Conservation (phyloP, 2,113 vertebrate genomes). For the Chloropsis cyanopogon region DNA sequence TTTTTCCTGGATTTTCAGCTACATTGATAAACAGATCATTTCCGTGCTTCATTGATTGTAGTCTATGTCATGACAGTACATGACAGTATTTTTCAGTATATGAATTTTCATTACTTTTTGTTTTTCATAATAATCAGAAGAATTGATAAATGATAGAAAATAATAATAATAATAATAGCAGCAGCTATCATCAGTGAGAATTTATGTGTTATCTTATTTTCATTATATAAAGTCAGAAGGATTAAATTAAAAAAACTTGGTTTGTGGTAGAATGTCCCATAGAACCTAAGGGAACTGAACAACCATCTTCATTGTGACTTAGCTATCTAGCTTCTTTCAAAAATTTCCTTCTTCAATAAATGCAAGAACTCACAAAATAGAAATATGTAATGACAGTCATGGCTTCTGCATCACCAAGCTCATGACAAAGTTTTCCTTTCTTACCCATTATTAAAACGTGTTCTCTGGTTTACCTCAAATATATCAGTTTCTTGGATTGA, state of each 20-base stretch:
- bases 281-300: background rate
- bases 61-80: background rate
- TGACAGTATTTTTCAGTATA: background rate
- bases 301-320: background rate
- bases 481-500: background rate
- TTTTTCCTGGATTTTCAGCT: background rate
- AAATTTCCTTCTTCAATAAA: background rate
- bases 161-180: background rate
- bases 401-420: background rate
- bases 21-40: background rate
- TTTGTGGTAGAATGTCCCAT: background rate
- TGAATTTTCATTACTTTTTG: background rate
- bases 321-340: background rate
- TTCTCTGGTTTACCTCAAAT: background rate
- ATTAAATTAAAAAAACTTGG: background rate
- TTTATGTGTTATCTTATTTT: background rate
- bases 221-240: background rate
- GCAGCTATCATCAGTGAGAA: background rate
- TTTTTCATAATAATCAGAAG: background rate
- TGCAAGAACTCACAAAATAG: background rate
- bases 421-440: background rate
- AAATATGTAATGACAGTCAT: background rate
- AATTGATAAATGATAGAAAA: background rate
- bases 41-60: background rate
- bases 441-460: background rate